Base-by-base conservation (phyloP, 1,140 invertebrate genomes). In the Brachionus angularis region DNA sequence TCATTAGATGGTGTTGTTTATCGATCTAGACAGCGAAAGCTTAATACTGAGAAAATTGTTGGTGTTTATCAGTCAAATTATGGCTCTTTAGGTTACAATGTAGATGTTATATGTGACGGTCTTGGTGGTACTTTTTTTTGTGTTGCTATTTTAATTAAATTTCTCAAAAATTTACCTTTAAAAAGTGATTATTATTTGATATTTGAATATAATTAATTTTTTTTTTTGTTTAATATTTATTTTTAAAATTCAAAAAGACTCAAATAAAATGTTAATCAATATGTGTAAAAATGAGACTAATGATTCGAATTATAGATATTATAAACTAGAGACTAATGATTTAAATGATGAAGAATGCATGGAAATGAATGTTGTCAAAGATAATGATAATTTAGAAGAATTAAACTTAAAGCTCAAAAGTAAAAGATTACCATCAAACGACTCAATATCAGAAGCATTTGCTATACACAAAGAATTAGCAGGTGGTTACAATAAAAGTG, bases 1-100 rank as follows among this genome's bases (percentile, higher is more conserved):
- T 58, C 53, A n/a, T n/a, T 58, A 34, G 53, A 58, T 3, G 53
- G 53, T 29, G 53, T 58, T 7, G 53, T 58, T 3, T 58, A 58
- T 21, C 8, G 53, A 33, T 58, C 53, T 12, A 36, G 53, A 23
- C 36, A 58, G 16, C 34, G 53, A 10, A 31, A 16, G 8, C 23
- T 39, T n/a, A 34, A 58, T 12, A 39, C 25, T 0, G 34, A 12
- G 3, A 36, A n/a, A 29, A 58, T 39, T 58, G 53, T n/a, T n/a
- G n/a, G 53, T 0, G 53, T 58, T 23, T 58, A 58, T 27, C 53
- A 58, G 18, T 58, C 53, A 8, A 58, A 58, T 36, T 58, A 58
- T 7, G 53, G 53, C 27, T 58, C 53, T 8, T 58, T 14, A 39
- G 53, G 53, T 36, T 58, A 58, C 27, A 58, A 58, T 58, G 53